These are phyloP conservation scores for Eupeodes luniger DNA, from an alignment of 2,888 invertebrate species.

Conservation along the genomic window DNA sequence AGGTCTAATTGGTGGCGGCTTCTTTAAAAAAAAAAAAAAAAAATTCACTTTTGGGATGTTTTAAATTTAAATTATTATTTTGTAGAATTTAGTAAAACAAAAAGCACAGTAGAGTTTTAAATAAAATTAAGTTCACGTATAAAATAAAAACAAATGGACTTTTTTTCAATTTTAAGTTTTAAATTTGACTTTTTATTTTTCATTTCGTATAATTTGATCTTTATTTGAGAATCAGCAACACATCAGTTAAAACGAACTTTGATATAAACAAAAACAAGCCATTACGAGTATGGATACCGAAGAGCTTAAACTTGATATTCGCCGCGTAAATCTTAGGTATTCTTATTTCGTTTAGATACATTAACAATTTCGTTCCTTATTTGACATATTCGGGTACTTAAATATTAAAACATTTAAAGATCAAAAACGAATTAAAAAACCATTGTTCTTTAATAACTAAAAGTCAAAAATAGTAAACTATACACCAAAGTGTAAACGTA, in stretches of 20 bases:
- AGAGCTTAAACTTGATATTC: no score
- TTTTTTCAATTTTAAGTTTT: constrained; percentile 11
- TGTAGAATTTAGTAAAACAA: constrained; percentile 44
- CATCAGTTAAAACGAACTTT: constrained; percentile 59
- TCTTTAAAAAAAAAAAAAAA: neutral
- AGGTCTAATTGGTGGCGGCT: constrained; percentile 71
- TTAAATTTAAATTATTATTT: constrained; percentile 2
- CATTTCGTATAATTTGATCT: neutral
- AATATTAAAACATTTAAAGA: no score
- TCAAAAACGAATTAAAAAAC: no score
- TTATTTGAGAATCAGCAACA: constrained; percentile 63
- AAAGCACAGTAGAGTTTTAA: constrained; percentile 65
- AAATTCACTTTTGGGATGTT: constrained; percentile 13
- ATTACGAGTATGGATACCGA: no score
- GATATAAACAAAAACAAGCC: no score
- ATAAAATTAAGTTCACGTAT: constrained; percentile 34
- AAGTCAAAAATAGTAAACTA: no score
- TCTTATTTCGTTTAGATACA: no score
- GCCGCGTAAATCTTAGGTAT: no score
- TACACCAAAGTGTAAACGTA: no score
- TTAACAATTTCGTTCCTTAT: no score
- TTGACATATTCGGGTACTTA: no score
- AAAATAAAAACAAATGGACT: neutral
- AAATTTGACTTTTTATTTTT: constrained; percentile 15
- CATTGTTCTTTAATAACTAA: no score